Evolutionary conservation across 1,140 invertebrate genomes (phyloP).

Genomic region (Brachionus rubens): DNA sequence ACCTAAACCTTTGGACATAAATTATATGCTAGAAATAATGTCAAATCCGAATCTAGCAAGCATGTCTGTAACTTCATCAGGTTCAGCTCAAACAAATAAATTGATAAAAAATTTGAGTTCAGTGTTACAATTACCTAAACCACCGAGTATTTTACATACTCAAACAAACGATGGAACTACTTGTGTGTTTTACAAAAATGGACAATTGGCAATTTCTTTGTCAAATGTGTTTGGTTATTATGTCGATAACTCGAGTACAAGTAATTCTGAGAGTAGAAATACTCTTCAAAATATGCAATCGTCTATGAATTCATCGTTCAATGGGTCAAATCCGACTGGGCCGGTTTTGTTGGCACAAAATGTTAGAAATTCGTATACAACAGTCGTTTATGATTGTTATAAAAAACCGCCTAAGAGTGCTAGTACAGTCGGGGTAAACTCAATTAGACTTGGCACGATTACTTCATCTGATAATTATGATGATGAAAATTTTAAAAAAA

Average conservation of each 20-base stretch:
- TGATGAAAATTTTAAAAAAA: background rate
- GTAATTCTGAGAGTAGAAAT: background rate
- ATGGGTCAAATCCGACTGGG: background rate
- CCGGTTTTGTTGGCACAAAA: background rate
- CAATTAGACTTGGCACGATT: background rate
- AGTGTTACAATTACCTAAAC: background rate
- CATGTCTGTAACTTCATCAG: background rate
- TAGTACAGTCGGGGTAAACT: background rate
- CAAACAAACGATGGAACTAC: constrained; percentile 40
- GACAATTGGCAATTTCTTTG: constrained; percentile 23
- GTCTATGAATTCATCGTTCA: background rate
- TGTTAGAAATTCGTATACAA: constrained; percentile 9
- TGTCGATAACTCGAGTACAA: background rate
- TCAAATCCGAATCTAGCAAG: constrained; percentile 24
- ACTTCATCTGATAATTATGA: background rate
- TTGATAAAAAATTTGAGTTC: background rate
- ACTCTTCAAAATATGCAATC: background rate
- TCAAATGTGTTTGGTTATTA: constrained; percentile 33
- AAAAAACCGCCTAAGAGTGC: background rate
- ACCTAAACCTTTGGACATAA: constrained; percentile 6
- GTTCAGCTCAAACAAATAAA: background rate
- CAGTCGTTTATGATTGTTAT: constrained; percentile 13
- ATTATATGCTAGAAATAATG: constrained; percentile 27
- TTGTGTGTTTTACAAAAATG: constrained; percentile 22
- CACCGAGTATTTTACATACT: background rate